These are phyloP conservation scores for Silurus asotus DNA, from an alignment of 2,113 vertebrate species.

Conservation along the genomic window DNA sequence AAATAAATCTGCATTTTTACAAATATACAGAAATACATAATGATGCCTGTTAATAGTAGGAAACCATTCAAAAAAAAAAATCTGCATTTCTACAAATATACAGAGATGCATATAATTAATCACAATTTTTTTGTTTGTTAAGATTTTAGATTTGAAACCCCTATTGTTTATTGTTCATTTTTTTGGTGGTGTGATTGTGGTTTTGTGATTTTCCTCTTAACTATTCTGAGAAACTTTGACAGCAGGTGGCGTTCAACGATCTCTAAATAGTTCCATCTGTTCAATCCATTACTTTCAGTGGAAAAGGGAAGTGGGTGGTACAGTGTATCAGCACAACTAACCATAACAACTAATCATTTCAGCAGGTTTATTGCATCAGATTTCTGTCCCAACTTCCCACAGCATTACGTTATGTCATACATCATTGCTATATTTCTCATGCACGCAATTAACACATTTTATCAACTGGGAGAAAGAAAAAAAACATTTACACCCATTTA, in stretches of 20 bases:
- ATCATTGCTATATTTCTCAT: background rate
- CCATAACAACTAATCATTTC: background rate
- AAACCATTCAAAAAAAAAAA: background rate
- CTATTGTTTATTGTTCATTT: background rate
- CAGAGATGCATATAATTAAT: background rate
- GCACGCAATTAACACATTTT: background rate
- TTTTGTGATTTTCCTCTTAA: background rate
- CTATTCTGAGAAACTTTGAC: background rate
- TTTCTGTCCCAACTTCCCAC: background rate
- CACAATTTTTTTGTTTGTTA: background rate
- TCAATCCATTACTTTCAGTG: background rate
- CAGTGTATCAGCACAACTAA: background rate
- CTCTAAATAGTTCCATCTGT: background rate
- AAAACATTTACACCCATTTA: too few relatives aligned
- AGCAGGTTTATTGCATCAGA: background rate
- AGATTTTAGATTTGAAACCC: background rate
- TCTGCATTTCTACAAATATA: background rate
- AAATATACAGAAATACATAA: background rate
- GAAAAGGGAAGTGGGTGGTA: background rate
- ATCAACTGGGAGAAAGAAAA: background rate
- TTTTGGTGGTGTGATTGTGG: background rate
- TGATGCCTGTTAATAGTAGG: too few relatives aligned
- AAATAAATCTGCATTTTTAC: background rate
- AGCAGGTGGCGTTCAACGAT: constrained; percentile 8
- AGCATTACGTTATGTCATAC: background rate